These are phyloP conservation scores for Willisornis vidua DNA, from an alignment of 2,113 vertebrate species.

Conservation along the genomic window DNA sequence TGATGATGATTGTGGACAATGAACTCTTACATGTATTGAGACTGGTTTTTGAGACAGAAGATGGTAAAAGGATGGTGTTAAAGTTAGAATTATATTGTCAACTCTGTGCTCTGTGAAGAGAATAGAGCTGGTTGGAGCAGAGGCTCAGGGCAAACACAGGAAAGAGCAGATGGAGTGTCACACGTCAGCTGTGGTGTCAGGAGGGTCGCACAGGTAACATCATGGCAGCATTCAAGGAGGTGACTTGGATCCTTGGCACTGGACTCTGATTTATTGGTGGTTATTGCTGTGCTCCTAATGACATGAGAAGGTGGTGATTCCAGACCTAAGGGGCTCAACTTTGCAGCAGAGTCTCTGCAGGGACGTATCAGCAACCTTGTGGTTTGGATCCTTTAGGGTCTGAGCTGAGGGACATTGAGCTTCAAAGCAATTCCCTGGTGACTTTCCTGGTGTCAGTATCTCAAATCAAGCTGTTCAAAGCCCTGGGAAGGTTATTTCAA, in stretches of 20 bases:
- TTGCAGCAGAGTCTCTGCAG: neutral
- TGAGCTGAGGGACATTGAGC: neutral
- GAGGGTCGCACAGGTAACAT: neutral
- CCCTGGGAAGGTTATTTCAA: neutral
- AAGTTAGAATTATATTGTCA: neutral
- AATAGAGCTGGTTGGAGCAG: neutral
- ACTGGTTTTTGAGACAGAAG: neutral
- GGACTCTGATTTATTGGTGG: neutral
- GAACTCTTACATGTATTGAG: too few relatives aligned
- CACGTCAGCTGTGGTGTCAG: neutral
- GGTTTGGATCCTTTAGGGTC: neutral
- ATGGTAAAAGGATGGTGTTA: neutral
- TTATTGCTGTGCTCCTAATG: neutral
- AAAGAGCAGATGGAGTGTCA: neutral
- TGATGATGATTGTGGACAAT: neutral
- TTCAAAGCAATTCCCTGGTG: neutral
- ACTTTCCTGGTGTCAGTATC: neutral
- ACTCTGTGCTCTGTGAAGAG: neutral
- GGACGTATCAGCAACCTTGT: neutral
- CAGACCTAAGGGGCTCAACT: neutral
- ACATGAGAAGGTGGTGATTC: accelerated
- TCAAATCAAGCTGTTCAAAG: neutral
- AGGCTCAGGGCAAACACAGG: neutral
- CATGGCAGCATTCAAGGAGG: neutral
- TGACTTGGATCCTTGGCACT: neutral